Base-by-base conservation (phyloP, 2,888 invertebrate species). In the Lottia gigantea region DNA sequence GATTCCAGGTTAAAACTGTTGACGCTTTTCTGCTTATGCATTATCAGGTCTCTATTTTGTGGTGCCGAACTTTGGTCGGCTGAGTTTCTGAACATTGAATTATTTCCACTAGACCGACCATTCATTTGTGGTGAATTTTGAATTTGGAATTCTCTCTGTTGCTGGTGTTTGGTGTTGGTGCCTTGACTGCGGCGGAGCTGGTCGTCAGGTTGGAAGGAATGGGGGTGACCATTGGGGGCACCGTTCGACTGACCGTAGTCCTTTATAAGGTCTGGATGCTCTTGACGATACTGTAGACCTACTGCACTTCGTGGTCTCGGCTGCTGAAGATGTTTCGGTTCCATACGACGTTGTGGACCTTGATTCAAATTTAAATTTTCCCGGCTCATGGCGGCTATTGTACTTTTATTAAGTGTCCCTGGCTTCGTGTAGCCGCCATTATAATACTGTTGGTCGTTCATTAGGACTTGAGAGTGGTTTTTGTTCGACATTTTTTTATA, bases 221-320 rank as follows among this genome's bases (percentile, higher is more conserved):
- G 55, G 11, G 19, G 55, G 12, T 55, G 19, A 55, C 55, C 55
- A 19, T 19, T 23, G 1, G 40, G 40, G 2, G 19, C 23, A 23
- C 23, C 23, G 14, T 55, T 55, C 19, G 14, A 12, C 55, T 55
- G 19, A 23, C 55, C 23, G 19, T 55, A 55, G 23, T 55, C 55
- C 14, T 55, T 55, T 19, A 55, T 55, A 2, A 55, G n/a, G 19
- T 55, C 55, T 1, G 55, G 55, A 8, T 55, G 55, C 11, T 55
- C 55, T 55, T 55, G 55, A 55, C 55, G 55, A 55, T 55, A 23
- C 19, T 23, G 19, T 55, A n/a, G n/a, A n/a, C n/a, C n/a, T n/a
- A 23, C 19, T 19, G 19, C 55, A 19, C 19, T 8, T 11, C 55
- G 55, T 23, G 11, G 55, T 23, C 19, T 8, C 1, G 55, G 55